phyloP scores from a whole-genome alignment of 2,888 invertebrate species.

The Amitus sp. region DNA sequence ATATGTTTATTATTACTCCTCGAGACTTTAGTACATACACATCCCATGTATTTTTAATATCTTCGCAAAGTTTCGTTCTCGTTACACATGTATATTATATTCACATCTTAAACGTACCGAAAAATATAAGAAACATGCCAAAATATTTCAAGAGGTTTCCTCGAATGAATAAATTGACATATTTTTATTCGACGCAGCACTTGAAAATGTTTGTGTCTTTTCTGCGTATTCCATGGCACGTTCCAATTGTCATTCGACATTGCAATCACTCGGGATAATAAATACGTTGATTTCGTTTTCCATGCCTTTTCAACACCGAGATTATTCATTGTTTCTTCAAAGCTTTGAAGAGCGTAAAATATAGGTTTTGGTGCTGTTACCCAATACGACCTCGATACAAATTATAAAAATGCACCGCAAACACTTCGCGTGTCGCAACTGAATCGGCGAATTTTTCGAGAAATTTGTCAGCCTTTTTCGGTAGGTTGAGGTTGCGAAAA shows the following conservation, averaged over 20 bases:
- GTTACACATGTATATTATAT: constrained; percentile 34
- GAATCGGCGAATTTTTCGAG: too few relatives aligned
- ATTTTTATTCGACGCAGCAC: constrained; percentile 18
- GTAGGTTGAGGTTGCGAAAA: too few relatives aligned
- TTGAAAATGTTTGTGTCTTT: constrained; percentile 42
- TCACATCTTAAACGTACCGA: constrained; percentile 7
- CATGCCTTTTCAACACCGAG: too few relatives aligned
- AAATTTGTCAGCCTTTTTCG: too few relatives aligned
- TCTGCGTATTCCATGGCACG: constrained; percentile 55
- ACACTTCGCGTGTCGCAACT: too few relatives aligned
- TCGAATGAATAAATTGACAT: too few relatives aligned
- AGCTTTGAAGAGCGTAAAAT: too few relatives aligned
- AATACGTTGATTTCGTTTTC: constrained; percentile 11
- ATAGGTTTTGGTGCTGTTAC: too few relatives aligned
- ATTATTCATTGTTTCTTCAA: too few relatives aligned
- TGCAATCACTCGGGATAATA: constrained; percentile 37
- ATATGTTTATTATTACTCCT: constrained; percentile 46
- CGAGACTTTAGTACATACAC: constrained; percentile 45
- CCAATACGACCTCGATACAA: too few relatives aligned
- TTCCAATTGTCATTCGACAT: constrained; percentile 50
- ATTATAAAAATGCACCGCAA: too few relatives aligned
- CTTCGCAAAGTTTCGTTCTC: constrained; percentile 29
- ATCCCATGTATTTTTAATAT: constrained; percentile 44
- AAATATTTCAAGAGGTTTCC: constrained; percentile 11
- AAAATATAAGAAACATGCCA: constrained; percentile 22